Base-by-base conservation (phyloP, 64 coral and sea anemone species). In the Orbicella faveolata region DNA sequence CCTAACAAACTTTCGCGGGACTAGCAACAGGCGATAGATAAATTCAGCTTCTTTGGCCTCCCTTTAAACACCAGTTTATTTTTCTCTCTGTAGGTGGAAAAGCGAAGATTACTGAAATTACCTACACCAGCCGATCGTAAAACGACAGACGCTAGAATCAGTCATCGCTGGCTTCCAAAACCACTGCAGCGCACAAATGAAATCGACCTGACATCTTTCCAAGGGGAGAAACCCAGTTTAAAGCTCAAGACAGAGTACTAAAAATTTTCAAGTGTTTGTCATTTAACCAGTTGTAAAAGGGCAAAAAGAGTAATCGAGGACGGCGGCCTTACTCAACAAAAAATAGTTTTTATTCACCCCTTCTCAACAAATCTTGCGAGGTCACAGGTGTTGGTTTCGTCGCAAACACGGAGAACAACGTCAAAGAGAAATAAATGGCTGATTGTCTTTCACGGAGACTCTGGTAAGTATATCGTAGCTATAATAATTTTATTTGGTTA, bases 221-320 rank as follows among this genome's bases (percentile, higher is more conserved):
- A 67, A 14, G 64, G 64, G 18, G 64, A 67, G 64, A 4, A 67
- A n/a, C 64, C 64, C 64, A 67, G 1, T 16, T 65, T 65, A 65
- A 65, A 16, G 20, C 63, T 65, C 3, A 65, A 16, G 64, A 17
- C 0, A 21, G n/a, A 67, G 13, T 67, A 67, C 23, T 1, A 67
- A 67, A 67, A 67, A 67, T 67, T 67, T 16, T 67, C 64, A 67
- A 67, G 14, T 5, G 23, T 67, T 67, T 67, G 64, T 67, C 64
- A 67, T 67, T 67, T 67, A n/a, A 67, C 64, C 64, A 67, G 64
- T 67, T 67, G 64, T 67, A 67, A 67, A 67, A 67, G 20, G 64
- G 64, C 64, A n/a, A 67, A n/a, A 67, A 2, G 63, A 67, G 18
- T 67, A n/a, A 67, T 67, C 23, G 64, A 67, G 17, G 64, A 67